Conservation (phyloP, 2,797 vertebrate species). For the Mormyrops boulengeri region DNA sequence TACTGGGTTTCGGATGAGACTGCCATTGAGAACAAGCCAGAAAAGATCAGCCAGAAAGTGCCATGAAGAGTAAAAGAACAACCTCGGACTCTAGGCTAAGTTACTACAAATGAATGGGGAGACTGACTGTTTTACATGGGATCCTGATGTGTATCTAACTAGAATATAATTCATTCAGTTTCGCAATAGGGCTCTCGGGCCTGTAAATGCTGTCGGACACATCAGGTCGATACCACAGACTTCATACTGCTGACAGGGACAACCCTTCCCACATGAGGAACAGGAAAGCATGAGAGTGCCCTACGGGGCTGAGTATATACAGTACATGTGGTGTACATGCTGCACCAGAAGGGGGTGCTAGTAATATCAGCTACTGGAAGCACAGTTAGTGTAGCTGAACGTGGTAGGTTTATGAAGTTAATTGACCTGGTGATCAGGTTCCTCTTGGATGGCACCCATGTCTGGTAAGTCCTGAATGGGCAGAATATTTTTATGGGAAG, state of each 20-base stretch:
- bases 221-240: background rate
- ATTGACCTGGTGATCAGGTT: background rate
- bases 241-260: background rate
- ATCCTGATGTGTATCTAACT: background rate
- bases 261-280: background rate
- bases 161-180: background rate
- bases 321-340: background rate
- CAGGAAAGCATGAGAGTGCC: background rate
- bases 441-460: background rate
- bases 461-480: background rate
- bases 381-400: background rate
- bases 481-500: background rate
- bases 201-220: background rate
- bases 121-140: background rate
- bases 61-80: background rate
- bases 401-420: background rate
- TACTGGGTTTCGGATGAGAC: background rate
- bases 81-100: background rate
- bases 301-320: background rate
- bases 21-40: background rate
- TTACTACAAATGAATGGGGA: background rate
- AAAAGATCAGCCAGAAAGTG: background rate
- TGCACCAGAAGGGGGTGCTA: background rate
- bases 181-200: background rate
- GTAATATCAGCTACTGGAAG: background rate